These are phyloP conservation scores for Sinocyclocheilus grahami DNA, from an alignment of 2,113 vertebrate species.

Conservation along the genomic window DNA sequence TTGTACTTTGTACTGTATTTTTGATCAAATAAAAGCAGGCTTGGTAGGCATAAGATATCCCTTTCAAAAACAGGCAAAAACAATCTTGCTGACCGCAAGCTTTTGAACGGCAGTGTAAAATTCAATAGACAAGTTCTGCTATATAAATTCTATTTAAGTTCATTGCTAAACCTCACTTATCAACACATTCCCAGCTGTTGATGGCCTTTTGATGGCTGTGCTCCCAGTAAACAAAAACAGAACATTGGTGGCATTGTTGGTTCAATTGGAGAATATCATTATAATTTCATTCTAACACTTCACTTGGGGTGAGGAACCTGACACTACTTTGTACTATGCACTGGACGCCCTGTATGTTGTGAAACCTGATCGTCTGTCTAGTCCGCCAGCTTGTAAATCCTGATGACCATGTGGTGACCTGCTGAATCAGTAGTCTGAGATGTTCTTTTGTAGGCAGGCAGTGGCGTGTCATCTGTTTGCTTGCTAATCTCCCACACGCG, in stretches of 20 bases:
- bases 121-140: background rate
- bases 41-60: too few relatives aligned
- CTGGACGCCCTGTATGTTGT: background rate
- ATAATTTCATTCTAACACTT: background rate
- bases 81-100: too few relatives aligned
- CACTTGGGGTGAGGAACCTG: background rate
- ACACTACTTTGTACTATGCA: background rate
- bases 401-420: slow-evolving; percentile 55
- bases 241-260: background rate
- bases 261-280: background rate
- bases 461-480: slow-evolving; percentile 64
- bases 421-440: slow-evolving; percentile 64
- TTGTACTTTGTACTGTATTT: background rate
- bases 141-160: background rate
- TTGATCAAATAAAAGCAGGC: background rate
- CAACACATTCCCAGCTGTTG: background rate
- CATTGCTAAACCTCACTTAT: background rate
- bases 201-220: background rate
- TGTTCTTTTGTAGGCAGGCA: slow-evolving; percentile 55
- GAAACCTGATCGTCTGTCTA: background rate
- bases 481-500: slow-evolving; percentile 67
- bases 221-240: background rate
- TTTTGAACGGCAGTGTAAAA: background rate
- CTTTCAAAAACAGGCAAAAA: background rate
- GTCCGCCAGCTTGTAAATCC: slow-evolving; percentile 35